These are phyloP conservation scores for Brachyrhaphis roseni DNA, from an alignment of 2,797 vertebrate genomes.

Conservation along the genomic window DNA sequence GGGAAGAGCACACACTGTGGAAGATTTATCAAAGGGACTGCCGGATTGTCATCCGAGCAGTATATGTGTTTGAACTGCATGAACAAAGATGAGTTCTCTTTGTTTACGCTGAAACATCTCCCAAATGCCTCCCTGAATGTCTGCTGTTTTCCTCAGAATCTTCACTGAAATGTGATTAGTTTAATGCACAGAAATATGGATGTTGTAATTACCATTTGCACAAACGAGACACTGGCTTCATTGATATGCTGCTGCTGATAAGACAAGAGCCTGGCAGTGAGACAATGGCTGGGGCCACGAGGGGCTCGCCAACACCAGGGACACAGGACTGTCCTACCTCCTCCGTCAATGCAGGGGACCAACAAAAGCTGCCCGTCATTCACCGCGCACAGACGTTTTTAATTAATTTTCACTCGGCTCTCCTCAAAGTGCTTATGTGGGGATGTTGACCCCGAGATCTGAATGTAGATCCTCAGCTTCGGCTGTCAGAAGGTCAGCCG, in stretches of 20 bases:
- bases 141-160: conserved; percentile 39
- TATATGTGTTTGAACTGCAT: conserved; percentile 42
- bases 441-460: conserved; percentile 79
- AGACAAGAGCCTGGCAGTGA: conserved; percentile 85
- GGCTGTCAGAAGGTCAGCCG: conserved; percentile 77
- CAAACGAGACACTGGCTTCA: conserved; percentile 90
- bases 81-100: conserved; percentile 55
- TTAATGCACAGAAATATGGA: conserved; percentile 92
- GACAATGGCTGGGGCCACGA: conserved; percentile 88
- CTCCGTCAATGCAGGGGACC: conserved; percentile 89
- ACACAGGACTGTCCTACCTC: conserved; percentile 89
- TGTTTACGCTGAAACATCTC: conserved; percentile 60
- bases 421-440: conserved; percentile 83
- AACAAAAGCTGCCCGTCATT: conserved; percentile 92
- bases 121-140: conserved; percentile 65
- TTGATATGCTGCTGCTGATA: conserved; percentile 93
- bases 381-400: conserved; percentile 92
- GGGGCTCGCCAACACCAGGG: conserved; percentile 82
- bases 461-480: conserved; percentile 56
- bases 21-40: conserved; percentile 52
- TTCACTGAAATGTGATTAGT: conserved; percentile 85
- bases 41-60: conserved; percentile 45
- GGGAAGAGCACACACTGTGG: conserved; percentile 42
- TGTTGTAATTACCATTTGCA: conserved; percentile 98
- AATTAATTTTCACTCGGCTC: conserved; percentile 98